These are phyloP conservation scores for Bostrychus sinensis DNA, from an alignment of 2,113 vertebrate genomes.

Conservation along the genomic window DNA sequence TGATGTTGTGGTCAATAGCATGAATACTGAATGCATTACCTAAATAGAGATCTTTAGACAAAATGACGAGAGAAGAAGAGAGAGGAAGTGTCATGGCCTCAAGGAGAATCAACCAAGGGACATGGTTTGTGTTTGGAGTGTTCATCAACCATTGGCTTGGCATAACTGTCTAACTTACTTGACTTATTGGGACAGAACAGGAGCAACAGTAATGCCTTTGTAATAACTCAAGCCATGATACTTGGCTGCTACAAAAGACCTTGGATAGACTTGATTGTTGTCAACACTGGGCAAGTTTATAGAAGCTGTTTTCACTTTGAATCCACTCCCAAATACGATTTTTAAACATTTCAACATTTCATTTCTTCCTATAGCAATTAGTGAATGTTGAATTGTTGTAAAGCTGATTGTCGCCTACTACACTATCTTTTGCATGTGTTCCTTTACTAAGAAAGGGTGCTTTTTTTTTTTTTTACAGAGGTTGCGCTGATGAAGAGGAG, in stretches of 20 bases:
- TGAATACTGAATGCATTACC: neutral
- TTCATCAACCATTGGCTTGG: neutral
- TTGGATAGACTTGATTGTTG: slow-evolving; percentile 18
- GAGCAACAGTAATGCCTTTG: neutral
- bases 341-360: slow-evolving; percentile 29
- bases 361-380: neutral
- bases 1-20: neutral
- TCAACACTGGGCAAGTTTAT: slow-evolving; percentile 18
- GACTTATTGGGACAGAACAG: slow-evolving; percentile 3
- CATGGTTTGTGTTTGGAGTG: neutral
- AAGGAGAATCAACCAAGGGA: neutral
- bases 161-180: neutral
- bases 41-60: slow-evolving; percentile 19
- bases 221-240: slow-evolving; percentile 10
- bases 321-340: neutral
- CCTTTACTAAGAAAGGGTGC: slow-evolving; percentile 43
- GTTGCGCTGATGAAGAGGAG: neutral
- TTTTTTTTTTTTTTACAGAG: neutral
- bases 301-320: slow-evolving; percentile 22
- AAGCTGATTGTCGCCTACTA: slow-evolving; percentile 30
- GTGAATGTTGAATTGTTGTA: neutral
- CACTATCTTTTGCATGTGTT: neutral
- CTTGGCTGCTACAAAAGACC: slow-evolving; percentile 3
- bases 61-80: neutral
- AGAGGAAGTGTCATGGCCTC: neutral